These are phyloP conservation scores for Asteroscopus sphinx DNA, from an alignment of 2,888 invertebrate species.

Conservation along the genomic window DNA sequence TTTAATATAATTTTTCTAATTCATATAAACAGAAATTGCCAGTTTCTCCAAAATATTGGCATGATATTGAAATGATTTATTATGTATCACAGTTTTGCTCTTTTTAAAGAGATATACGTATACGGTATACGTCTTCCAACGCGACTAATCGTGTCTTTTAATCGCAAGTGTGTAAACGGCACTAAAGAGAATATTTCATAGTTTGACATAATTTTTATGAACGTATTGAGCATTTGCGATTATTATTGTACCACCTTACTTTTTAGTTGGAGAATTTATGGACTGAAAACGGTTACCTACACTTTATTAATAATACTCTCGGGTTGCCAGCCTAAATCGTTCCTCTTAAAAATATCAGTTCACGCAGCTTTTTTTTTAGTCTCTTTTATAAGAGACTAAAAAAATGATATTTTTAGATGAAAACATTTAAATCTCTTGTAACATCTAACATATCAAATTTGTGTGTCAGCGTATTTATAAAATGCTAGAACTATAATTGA, in stretches of 20 bases:
- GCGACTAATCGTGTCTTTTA: conserved; percentile 17
- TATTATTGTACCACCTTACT: conserved; percentile 45
- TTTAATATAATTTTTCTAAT: not conserved
- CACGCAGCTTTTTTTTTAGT: no score
- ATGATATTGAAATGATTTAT: not conserved
- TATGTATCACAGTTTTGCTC: not conserved
- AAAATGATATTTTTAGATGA: no score
- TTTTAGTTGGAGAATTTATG: conserved; percentile 14
- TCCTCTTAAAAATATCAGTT: no score
- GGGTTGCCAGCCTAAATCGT: not conserved
- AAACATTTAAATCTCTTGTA: no score
- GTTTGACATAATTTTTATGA: conserved; percentile 19
- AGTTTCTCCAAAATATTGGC: not conserved
- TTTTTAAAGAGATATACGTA: not conserved
- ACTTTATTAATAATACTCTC: not conserved
- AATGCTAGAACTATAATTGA: no score
- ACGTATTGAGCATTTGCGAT: conserved; percentile 40
- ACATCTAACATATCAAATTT: no score
- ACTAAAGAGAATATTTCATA: conserved; percentile 10
- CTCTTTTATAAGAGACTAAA: no score
- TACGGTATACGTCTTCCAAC: no score
- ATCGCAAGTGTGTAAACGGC: conserved; percentile 31
- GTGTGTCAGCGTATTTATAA: no score
- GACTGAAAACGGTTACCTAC: not conserved
- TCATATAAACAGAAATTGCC: not conserved